Base-by-base conservation (phyloP, 2,888 invertebrate species). In the Zaprionus obscuricornis region DNA sequence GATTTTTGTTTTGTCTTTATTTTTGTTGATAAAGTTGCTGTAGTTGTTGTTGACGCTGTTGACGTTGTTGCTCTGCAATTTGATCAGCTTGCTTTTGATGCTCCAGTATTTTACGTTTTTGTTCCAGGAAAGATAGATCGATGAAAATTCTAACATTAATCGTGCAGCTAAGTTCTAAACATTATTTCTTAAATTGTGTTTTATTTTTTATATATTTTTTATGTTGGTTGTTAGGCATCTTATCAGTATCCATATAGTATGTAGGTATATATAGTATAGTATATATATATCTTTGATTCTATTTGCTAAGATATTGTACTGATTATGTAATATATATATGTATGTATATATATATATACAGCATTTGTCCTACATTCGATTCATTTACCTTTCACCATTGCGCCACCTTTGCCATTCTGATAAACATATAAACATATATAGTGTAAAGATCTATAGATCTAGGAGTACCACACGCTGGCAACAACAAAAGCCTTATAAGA, bases 111-210 rank as follows among this genome's bases (percentile, higher is more conserved):
- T 92, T 91, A 89, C 91, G 91, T 92, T 93, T 93, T 91, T 93
- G 93, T 93, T 94, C 93, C 91, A 94, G 93, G 93, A 94, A 94
- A 93, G 94, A 94, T 90, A 94, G 93, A 93, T 94, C 94, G 93
- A 95, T 94, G 93, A 94, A 94, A 93, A 94, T 94, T 93, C 94
- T 94, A 90, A 89, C 76, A 89, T 90, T 90, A 90, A 89, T 90
- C 88, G 87, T 90, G 89, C 88, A 90, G 88, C 88, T 87, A 85
- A 77, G 77, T 89, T 89, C 87, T 87, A 77, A 66, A 59, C 59
- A 85, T 71, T 66, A 62, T 22, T 46, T 49, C 63, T 73, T 60
- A 50, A 3, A 42, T 64, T 52, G 37, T 56, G n/a, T n/a, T n/a
- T n/a, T n/a, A n/a, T n/a, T n/a, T n/a, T n/a, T n/a, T n/a, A n/a